phyloP scores from a whole-genome alignment of 2,113 vertebrate genomes.

The Nettapus auritus region DNA sequence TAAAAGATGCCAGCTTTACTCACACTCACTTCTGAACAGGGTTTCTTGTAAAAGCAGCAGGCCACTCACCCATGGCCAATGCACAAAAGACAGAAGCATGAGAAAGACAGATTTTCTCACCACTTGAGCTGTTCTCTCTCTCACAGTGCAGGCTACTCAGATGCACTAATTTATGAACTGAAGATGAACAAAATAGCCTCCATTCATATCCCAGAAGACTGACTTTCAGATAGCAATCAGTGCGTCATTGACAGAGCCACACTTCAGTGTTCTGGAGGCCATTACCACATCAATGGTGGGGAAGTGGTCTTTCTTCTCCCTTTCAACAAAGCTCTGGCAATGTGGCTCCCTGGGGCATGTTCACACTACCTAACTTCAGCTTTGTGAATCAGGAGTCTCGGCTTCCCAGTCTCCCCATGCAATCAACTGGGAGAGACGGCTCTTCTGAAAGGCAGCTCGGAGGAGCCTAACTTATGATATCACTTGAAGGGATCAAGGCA shows the following conservation, averaged over 20 bases:
- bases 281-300: slow-evolving; percentile 16
- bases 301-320: slow-evolving; percentile 21
- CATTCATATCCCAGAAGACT: background rate
- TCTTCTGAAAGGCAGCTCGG: background rate
- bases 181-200: background rate
- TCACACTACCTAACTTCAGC: background rate
- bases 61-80: background rate
- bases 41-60: background rate
- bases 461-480: background rate
- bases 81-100: background rate
- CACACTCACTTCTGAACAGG: background rate
- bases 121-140: background rate
- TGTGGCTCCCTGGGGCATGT: background rate
- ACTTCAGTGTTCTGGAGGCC: background rate
- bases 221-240: slow-evolving; percentile 24
- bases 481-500: background rate
- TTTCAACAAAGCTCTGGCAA: background rate
- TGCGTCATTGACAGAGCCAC: background rate
- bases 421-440: background rate
- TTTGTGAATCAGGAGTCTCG: background rate
- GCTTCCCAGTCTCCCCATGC: background rate
- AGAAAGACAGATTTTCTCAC: background rate
- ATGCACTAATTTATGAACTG: background rate
- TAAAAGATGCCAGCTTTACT: background rate
- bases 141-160: background rate